Base-by-base conservation (phyloP, 1,140 invertebrate species). In the Heliconius melpomene region DNA sequence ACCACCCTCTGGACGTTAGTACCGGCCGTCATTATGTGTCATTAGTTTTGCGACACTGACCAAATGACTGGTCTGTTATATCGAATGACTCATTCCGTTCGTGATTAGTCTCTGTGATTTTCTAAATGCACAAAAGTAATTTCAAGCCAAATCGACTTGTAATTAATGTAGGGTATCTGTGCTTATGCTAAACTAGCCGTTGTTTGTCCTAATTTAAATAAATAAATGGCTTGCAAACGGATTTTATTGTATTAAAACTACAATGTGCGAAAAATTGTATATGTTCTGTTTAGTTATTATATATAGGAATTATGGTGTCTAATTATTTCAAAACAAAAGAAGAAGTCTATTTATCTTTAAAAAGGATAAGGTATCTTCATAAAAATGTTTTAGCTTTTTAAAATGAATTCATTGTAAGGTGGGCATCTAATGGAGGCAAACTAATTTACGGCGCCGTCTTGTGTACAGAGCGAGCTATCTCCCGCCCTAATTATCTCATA, bases 11-110 rank as follows among this genome's bases (percentile, higher is more conserved):
- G 87, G 84, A 88, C 88, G 86, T 88, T 87, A 88, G 89, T 83
- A 81, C 40, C 89, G 86, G 88, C 87, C 90, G 89, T 93, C 93
- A 94, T 94, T 94, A 94, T 91, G 91, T 93, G 91, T 93, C 91
- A 94, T 94, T 94, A 94, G 91, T 94, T 94, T 94, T 93, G 93
- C 91, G 91, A 94, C 93, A 90, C 89, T 94, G 91, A 93, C 92
- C 92, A 92, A 94, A 94, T 91, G 91, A 92, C 91, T 92, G 89
- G 91, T 89, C 91, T 91, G 89, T 89, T 86, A 93, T 93, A 93
- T 94, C 91, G 89, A 89, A 93, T 94, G 91, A 93, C 91, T 93
- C 91, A 93, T 94, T 92, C 90, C 84, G 85, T 83, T 87, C 88
- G 90, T 92, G 89, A 92, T 94, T 93, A 92, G 89, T 87, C 84